Evolutionary conservation across 1,140 invertebrate genomes (phyloP).

Genomic region (Rhyacophila brunnea): DNA sequence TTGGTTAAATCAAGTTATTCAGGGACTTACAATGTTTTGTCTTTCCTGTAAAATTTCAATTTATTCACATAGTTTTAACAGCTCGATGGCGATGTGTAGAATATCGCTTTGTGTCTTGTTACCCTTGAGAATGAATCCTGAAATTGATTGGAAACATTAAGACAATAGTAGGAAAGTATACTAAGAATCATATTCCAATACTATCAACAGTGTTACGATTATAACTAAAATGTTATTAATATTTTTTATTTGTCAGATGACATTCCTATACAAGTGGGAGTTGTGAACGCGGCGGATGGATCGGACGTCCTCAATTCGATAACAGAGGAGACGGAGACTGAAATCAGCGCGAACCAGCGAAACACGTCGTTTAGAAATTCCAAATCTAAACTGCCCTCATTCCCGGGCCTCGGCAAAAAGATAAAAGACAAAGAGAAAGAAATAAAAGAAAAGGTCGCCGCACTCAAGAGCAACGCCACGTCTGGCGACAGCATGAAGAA

Average conservation of each 20-base stretch:
- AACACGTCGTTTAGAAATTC: conserved; percentile 44
- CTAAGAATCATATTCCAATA: too few relatives aligned
- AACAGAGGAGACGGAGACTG: conserved; percentile 49
- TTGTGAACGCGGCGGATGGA: conserved; percentile 43
- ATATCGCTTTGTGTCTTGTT: too few relatives aligned
- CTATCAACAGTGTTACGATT: too few relatives aligned
- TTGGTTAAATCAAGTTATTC: too few relatives aligned
- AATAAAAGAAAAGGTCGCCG: conserved; percentile 17
- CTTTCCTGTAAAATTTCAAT: too few relatives aligned
- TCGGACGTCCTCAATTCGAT: conserved; percentile 50
- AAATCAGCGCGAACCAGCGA: conserved; percentile 44
- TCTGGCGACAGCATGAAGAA: conserved; percentile 39
- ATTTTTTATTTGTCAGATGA: conserved; percentile 45
- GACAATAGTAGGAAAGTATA: too few relatives aligned
- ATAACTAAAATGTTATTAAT: too few relatives aligned
- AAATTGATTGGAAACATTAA: too few relatives aligned
- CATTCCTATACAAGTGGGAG: conserved; percentile 53
- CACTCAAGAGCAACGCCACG: conserved; percentile 35
- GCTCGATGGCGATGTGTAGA: too few relatives aligned
- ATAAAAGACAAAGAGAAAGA: conserved; percentile 45
- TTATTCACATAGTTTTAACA: too few relatives aligned
- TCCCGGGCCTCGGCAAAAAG: conserved; percentile 51
- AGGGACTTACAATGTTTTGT: too few relatives aligned
- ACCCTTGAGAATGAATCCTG: too few relatives aligned
- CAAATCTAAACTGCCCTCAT: conserved; percentile 50